Conservation (phyloP, 2,888 invertebrate genomes). For the Cosmopolites sordidus region DNA sequence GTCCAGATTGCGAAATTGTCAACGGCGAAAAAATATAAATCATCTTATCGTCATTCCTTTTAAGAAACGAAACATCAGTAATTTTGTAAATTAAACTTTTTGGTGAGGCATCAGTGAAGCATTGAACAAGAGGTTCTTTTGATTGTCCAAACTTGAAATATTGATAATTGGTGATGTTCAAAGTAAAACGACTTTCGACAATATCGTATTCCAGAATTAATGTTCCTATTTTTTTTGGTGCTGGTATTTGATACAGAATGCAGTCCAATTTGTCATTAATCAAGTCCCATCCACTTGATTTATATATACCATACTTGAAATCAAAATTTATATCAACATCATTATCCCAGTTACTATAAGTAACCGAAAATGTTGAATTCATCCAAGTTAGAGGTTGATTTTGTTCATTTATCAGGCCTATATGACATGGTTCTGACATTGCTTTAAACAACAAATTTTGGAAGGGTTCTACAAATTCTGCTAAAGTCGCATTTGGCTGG, state of each 20-base stretch:
- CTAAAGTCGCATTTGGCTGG: slow-evolving; percentile 9
- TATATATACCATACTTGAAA: slow-evolving; percentile 25
- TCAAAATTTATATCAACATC: slow-evolving; percentile 21
- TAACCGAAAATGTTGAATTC: slow-evolving; percentile 18
- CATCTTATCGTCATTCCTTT: neutral
- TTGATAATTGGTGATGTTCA: slow-evolving; percentile 6
- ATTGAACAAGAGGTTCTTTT: slow-evolving; percentile 28
- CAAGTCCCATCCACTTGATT: slow-evolving; percentile 29
- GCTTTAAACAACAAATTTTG: slow-evolving; percentile 32
- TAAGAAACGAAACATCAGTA: slow-evolving; percentile 3
- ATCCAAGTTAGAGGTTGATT: slow-evolving; percentile 23
- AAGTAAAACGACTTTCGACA: neutral
- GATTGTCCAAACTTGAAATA: slow-evolving; percentile 8
- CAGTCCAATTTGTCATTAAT: slow-evolving; percentile 19
- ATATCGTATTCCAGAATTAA: neutral
- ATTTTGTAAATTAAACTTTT: slow-evolving; percentile 22
- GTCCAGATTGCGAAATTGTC: slow-evolving; percentile 25
- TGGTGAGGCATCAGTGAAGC: slow-evolving; percentile 33
- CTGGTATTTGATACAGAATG: slow-evolving; percentile 21
- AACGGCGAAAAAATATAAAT: slow-evolving; percentile 14
- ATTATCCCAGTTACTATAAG: slow-evolving; percentile 30
- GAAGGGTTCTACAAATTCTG: slow-evolving; percentile 32
- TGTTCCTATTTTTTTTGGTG: neutral
- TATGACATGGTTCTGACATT: slow-evolving; percentile 30
- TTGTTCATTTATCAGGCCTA: slow-evolving; percentile 27